Evolutionary conservation across 2,113 vertebrate species (phyloP).

Genomic region (Siniperca knerii): DNA sequence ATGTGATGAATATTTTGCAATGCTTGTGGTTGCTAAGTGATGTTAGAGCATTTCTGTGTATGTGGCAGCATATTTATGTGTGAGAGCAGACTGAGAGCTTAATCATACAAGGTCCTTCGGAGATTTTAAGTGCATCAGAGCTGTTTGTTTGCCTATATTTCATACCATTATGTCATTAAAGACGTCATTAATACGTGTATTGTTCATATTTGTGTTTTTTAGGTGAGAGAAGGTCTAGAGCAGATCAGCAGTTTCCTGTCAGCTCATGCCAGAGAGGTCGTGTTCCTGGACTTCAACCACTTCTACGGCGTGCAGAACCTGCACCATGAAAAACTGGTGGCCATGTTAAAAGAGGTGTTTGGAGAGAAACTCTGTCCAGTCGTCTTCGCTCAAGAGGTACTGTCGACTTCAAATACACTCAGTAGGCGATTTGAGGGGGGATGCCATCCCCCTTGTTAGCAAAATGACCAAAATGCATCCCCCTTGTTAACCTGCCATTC

Average conservation of each 20-base stretch:
- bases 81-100: conserved; percentile 29
- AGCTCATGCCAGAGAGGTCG: conserved; percentile 91
- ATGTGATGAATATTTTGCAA: conserved; percentile 45
- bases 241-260: conserved; percentile 93
- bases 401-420: background rate
- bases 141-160: conserved; percentile 14
- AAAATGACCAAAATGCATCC: too few species aligned
- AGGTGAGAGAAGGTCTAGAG: conserved; percentile 93
- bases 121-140: conserved; percentile 30
- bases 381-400: conserved; percentile 94
- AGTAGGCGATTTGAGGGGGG: too few species aligned
- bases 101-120: conserved; percentile 30
- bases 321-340: conserved; percentile 97
- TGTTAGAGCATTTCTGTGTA: conserved; percentile 25
- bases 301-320: conserved; percentile 98
- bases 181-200: background rate
- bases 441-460: too few species aligned
- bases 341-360: conserved; percentile 95
- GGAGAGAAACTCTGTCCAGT: conserved; percentile 97
- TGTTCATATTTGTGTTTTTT: conserved; percentile 31
- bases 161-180: background rate
- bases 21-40: conserved; percentile 51
- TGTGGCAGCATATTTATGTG: conserved; percentile 12
- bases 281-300: conserved; percentile 99
- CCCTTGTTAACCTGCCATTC: too few species aligned